A percentile compares a stretch with the other conserved stretches of the same genome.
Evolutionary conservation across 2,797 vertebrate species (phyloP).

Genomic region (Cossypha polioptera): DNA sequence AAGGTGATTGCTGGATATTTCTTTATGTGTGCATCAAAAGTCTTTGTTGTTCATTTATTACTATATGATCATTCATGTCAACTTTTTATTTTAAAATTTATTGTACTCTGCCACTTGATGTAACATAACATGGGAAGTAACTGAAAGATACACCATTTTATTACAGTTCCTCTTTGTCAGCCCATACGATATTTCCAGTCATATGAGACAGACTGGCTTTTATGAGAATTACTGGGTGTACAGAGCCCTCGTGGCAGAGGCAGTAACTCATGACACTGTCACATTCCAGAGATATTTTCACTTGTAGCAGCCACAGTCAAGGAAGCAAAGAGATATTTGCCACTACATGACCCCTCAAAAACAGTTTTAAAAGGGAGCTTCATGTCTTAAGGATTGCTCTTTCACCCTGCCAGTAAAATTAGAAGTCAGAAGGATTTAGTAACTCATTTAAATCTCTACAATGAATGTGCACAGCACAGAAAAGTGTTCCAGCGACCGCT

Average conservation of each 20-base stretch:
- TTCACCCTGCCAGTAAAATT: background rate
- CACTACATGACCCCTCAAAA: background rate
- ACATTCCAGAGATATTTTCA: background rate
- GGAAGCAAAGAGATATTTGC: background rate
- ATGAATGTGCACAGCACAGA: background rate
- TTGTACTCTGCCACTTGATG: background rate
- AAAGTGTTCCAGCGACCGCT: background rate
- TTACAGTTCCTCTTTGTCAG: background rate
- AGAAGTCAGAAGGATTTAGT: background rate
- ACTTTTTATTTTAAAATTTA: background rate
- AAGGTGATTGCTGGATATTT: background rate
- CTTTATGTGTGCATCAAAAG: background rate
- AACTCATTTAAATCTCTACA: background rate
- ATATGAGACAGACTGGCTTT: background rate
- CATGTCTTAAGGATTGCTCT: background rate
- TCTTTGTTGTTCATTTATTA: slow-evolving; percentile 9
- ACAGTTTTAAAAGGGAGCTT: background rate
- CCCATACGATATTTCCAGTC: background rate
- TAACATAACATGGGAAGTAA: background rate
- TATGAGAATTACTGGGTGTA: background rate
- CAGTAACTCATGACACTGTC: background rate
- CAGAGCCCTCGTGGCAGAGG: background rate
- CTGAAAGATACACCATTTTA: slow-evolving; percentile 18
- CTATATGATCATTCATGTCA: background rate
- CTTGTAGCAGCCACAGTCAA: background rate